These are phyloP conservation scores for Sceliomorpha sp. DNA, from an alignment of 2,888 invertebrate genomes.

Conservation along the genomic window DNA sequence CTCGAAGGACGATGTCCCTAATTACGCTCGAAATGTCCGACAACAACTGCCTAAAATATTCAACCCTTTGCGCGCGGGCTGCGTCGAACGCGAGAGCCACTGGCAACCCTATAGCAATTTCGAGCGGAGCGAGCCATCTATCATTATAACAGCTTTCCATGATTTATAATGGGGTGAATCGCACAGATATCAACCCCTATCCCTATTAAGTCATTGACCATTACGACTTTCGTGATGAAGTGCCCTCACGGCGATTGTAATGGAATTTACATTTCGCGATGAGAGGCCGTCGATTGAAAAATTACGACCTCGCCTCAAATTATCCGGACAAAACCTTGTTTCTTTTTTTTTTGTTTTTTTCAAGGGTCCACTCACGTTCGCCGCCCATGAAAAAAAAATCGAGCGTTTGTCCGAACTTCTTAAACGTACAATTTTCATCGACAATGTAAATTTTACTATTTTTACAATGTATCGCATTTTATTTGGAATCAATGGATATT, in stretches of 20 bases:
- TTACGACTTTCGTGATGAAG: constrained; percentile 56
- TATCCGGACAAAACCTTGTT: too few relatives aligned
- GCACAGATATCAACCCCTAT: constrained; percentile 53
- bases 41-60: constrained; percentile 50
- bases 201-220: constrained; percentile 58
- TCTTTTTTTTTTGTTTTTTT: too few relatives aligned
- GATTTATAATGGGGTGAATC: constrained; percentile 56
- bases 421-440: too few relatives aligned
- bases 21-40: constrained; percentile 45
- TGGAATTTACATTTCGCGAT: constrained; percentile 52
- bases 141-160: constrained; percentile 57
- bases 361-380: too few relatives aligned
- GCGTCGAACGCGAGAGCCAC: constrained; percentile 48
- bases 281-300: constrained; percentile 41
- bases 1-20: too few relatives aligned
- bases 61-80: constrained; percentile 50
- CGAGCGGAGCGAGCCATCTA: constrained; percentile 47
- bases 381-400: too few relatives aligned
- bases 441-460: too few relatives aligned
- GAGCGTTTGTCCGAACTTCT: too few relatives aligned
- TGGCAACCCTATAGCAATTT: constrained; percentile 49
- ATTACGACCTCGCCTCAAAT: too few relatives aligned
- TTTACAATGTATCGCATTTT: too few relatives aligned
- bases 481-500: too few relatives aligned
- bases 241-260: constrained; percentile 47